These are phyloP conservation scores for Melanostoma scalare DNA, from an alignment of 2,888 invertebrate species.

Conservation along the genomic window DNA sequence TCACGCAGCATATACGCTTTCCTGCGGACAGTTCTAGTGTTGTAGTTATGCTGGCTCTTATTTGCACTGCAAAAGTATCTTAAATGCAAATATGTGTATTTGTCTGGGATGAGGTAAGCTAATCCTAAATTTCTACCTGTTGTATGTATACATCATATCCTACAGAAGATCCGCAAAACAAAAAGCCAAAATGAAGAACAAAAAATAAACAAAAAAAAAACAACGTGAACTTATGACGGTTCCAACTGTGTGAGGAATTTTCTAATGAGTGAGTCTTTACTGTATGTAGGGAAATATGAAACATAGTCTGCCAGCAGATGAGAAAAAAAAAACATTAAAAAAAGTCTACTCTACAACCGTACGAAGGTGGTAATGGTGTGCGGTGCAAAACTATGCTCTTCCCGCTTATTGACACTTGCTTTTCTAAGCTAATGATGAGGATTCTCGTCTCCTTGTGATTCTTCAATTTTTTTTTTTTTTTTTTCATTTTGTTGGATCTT, in stretches of 20 bases:
- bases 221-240: constrained; percentile 58
- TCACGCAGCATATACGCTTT: constrained; percentile 52
- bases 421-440: constrained; percentile 64
- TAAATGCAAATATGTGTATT: constrained; percentile 60
- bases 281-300: constrained; percentile 21
- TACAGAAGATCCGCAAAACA: constrained; percentile 4
- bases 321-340: constrained; percentile 16
- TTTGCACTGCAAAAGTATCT: constrained; percentile 65
- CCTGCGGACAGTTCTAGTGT: constrained; percentile 2
- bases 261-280: constrained; percentile 58
- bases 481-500: constrained; percentile 43
- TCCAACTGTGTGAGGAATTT: constrained; percentile 55
- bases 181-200: constrained; percentile 11
- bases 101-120: constrained; percentile 49
- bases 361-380: neutral
- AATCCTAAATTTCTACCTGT: constrained; percentile 62
- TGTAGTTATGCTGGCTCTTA: constrained; percentile 11
- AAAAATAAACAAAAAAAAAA: constrained; percentile 32
- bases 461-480: constrained; percentile 19
- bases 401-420: constrained; percentile 60
- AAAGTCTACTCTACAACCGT: constrained; percentile 39
- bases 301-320: neutral
- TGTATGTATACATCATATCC: constrained; percentile 31
- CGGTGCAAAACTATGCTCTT: constrained; percentile 52
- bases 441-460: constrained; percentile 39